A percentile compares a stretch with the other conserved stretches of the same genome.
These are phyloP conservation scores for Pygmarrhopalites habei DNA, from an alignment of 1,140 invertebrate species.

Conservation along the genomic window DNA sequence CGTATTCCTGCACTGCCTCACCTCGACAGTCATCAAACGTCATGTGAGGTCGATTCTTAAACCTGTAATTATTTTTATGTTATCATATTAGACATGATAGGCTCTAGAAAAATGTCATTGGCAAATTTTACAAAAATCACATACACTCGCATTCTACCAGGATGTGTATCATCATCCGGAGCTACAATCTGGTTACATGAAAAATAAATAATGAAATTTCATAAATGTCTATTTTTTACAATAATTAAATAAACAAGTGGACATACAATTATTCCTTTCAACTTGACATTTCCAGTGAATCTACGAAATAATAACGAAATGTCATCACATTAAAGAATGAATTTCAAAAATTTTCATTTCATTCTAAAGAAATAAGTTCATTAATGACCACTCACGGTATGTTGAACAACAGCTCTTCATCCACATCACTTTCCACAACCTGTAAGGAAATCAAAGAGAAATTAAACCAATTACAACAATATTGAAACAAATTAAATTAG, in stretches of 20 bases:
- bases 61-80: constrained; percentile 53
- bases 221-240: no score
- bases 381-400: constrained; percentile 61
- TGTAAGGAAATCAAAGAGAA: constrained; percentile 45
- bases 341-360: no score
- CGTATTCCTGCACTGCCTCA: constrained; percentile 83
- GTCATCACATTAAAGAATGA: no score
- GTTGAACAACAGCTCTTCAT: constrained; percentile 89
- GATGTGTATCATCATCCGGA: constrained; percentile 73
- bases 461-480: neutral
- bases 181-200: no score
- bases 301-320: constrained; percentile 44
- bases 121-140: no score
- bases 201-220: no score
- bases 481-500: no score
- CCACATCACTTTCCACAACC: constrained; percentile 90
- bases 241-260: no score
- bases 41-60: constrained; percentile 86
- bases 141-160: constrained; percentile 78
- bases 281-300: constrained; percentile 87
- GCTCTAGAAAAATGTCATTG: no score
- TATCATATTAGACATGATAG: no score
- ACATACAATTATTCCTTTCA: constrained; percentile 90
- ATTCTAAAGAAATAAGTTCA: no score
- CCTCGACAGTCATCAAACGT: constrained; percentile 75